These are phyloP conservation scores for Ameiurus melas DNA, from an alignment of 2,113 vertebrate species.

Conservation along the genomic window DNA sequence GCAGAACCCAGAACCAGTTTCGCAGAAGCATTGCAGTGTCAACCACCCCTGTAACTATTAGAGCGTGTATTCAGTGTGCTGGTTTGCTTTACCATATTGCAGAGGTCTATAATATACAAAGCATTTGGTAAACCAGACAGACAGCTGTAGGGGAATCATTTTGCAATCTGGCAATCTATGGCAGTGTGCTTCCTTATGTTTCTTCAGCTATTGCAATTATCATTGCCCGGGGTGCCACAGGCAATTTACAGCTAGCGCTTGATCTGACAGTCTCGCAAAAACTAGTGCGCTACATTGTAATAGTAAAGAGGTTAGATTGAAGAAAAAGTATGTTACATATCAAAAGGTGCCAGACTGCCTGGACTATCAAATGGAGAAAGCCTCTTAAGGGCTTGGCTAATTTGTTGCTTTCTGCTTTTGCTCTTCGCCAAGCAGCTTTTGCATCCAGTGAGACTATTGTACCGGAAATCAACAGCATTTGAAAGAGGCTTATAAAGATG, in stretches of 20 bases:
- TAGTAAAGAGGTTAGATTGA: slow-evolving; percentile 9
- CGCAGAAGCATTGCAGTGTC: not conserved
- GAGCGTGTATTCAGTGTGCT: not conserved
- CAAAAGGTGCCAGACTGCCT: slow-evolving; percentile 40
- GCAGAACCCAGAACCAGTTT: slow-evolving; percentile 49
- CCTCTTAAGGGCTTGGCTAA: slow-evolving; percentile 46
- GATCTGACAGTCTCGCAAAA: slow-evolving; percentile 49
- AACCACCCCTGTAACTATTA: slow-evolving; percentile 39
- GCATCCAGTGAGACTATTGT: slow-evolving; percentile 6
- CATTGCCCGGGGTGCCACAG: slow-evolving; percentile 54
- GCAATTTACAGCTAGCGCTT: slow-evolving; percentile 57
- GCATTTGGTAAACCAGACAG: slow-evolving; percentile 10
- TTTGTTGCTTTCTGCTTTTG: slow-evolving; percentile 34
- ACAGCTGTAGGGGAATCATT: slow-evolving; percentile 2
- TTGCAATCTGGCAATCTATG: slow-evolving; percentile 9
- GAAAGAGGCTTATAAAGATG: slow-evolving; percentile 22
- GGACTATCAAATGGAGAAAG: slow-evolving; percentile 40
- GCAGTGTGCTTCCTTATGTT: slow-evolving; percentile 22
- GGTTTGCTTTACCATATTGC: not conserved
- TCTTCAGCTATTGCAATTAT: slow-evolving; percentile 46
- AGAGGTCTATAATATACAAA: not conserved
- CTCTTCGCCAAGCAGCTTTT: slow-evolving; percentile 18
- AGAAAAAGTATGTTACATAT: slow-evolving; percentile 41
- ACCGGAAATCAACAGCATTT: slow-evolving; percentile 27
- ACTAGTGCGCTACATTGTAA: slow-evolving; percentile 33